Evolutionary conservation across 2,888 invertebrate species (phyloP).

Genomic region (Graphium colonna): DNA sequence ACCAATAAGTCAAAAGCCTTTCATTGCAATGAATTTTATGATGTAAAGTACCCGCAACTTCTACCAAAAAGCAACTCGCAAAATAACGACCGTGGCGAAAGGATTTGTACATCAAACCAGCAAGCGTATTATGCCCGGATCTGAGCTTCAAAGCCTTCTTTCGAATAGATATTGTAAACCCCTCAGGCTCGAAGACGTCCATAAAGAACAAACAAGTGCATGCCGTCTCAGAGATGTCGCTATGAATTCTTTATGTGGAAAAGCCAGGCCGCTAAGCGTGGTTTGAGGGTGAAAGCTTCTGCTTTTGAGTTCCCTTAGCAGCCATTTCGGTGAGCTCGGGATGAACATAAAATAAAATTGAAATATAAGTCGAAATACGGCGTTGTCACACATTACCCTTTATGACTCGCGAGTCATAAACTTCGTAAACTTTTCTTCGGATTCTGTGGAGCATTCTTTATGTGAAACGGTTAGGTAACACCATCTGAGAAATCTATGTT

Average conservation of each 20-base stretch:
- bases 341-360: constrained; percentile 37
- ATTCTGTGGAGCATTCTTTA: background rate
- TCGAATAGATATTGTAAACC: background rate
- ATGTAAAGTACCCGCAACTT: no score
- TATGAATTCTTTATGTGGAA: constrained; percentile 58
- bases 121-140: background rate
- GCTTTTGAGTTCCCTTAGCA: constrained; percentile 34
- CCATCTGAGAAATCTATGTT: background rate
- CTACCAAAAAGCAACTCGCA: no score
- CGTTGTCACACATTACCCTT: constrained; percentile 5
- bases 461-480: background rate
- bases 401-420: background rate
- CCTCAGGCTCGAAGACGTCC: constrained; percentile 29
- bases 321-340: constrained; percentile 31
- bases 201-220: constrained; percentile 45
- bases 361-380: constrained; percentile 29
- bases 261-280: constrained; percentile 38
- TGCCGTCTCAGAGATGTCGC: constrained; percentile 54
- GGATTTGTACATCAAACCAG: background rate
- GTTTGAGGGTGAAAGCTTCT: constrained; percentile 33
- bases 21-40: no score
- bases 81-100: background rate
- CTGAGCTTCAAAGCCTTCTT: background rate
- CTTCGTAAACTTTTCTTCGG: background rate
- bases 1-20: no score